phyloP scores from a whole-genome alignment of 2,797 vertebrate genomes.

The Lagorchestes hirsutus region DNA sequence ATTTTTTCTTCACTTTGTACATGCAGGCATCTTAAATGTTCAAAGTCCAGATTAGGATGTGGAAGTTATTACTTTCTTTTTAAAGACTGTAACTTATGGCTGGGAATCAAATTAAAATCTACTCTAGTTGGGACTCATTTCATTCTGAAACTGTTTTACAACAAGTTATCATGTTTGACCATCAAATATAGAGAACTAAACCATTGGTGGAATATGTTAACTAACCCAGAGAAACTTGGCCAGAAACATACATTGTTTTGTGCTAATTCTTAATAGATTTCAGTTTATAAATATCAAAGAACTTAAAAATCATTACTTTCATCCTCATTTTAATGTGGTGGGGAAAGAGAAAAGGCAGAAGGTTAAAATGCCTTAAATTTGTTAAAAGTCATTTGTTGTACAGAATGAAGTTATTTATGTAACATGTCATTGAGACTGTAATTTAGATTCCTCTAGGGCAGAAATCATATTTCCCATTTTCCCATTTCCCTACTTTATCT shows the following conservation, averaged over 20 bases:
- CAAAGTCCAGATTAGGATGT: not conserved
- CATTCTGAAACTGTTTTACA: not conserved
- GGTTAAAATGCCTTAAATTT: not conserved
- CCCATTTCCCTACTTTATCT: not conserved
- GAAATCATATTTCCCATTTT: not conserved
- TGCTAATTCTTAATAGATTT: not conserved
- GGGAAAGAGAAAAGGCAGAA: not conserved
- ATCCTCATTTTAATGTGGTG: conserved; percentile 15
- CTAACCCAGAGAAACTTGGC: not conserved
- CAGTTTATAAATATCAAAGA: conserved; percentile 6
- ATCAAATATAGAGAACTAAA: not conserved
- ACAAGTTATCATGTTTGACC: not conserved
- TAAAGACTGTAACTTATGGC: not conserved
- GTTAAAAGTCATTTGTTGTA: not conserved
- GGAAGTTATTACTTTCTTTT: conserved; percentile 33
- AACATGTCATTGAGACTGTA: not conserved
- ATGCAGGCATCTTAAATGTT: not conserved
- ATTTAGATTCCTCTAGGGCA: not conserved
- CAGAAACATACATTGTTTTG: not conserved
- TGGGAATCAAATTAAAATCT: conserved; percentile 33
- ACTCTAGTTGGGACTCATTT: not conserved
- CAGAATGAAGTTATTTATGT: not conserved
- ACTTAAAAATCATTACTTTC: not conserved
- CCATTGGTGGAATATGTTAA: not conserved
- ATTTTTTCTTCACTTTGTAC: not conserved